Percentiles rank a stretch among this genome's conserved stretches.
Evolutionary conservation across 1,140 invertebrate species (phyloP).

Genomic region (Pygmarrhopalites habei): DNA sequence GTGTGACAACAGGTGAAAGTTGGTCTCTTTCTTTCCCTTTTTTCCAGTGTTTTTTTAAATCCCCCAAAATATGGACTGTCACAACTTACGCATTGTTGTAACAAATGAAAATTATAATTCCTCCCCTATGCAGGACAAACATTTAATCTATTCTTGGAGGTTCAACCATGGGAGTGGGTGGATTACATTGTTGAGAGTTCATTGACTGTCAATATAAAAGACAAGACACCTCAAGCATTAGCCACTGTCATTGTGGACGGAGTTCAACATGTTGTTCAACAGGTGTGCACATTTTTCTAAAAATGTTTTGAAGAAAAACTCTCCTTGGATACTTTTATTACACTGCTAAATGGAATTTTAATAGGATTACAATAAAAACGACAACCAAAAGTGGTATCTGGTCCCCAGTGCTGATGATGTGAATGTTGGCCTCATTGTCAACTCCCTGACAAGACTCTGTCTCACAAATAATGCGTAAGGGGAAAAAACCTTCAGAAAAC

Average conservation of each 20-base stretch:
- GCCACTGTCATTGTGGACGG: background rate
- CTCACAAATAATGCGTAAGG: background rate
- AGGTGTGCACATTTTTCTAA: background rate
- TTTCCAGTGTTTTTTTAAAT: too few species aligned
- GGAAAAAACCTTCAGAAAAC: slow-evolving; percentile 1
- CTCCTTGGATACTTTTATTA: background rate
- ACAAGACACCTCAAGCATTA: slow-evolving; percentile 8
- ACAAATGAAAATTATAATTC: too few species aligned
- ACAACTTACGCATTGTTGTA: background rate
- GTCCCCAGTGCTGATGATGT: background rate
- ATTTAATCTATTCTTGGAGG: slow-evolving; percentile 16
- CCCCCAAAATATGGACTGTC: background rate
- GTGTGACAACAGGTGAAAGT: background rate
- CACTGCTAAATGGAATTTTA: too few species aligned
- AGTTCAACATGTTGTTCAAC: background rate
- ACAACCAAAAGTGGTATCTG: slow-evolving; percentile 13
- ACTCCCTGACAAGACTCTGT: background rate
- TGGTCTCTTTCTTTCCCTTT: background rate
- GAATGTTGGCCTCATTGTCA: background rate
- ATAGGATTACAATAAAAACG: slow-evolving; percentile 4
- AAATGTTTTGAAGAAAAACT: background rate
- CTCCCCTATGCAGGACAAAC: background rate
- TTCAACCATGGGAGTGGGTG: slow-evolving; percentile 22
- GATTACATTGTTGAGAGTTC: slow-evolving; percentile 20
- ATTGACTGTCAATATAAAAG: slow-evolving; percentile 11